phyloP scores from a whole-genome alignment of 2,113 vertebrate species.

The Rhinichthys klamathensis region DNA sequence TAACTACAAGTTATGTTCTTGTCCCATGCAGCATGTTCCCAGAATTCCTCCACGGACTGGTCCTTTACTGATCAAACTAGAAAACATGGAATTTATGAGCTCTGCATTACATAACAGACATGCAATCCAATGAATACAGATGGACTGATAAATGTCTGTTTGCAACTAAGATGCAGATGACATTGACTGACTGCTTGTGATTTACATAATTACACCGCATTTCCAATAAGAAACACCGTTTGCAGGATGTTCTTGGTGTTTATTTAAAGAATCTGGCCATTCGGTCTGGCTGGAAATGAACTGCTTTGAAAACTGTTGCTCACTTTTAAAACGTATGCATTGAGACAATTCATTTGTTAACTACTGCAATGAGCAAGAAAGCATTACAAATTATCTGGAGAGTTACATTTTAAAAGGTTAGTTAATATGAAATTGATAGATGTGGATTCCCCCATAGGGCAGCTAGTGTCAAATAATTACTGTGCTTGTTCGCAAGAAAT shows the following conservation, averaged over 20 bases:
- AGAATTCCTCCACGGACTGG: background rate
- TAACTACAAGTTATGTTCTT: background rate
- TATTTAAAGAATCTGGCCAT: conserved; percentile 12
- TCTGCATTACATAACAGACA: conserved; percentile 35
- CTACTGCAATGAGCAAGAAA: background rate
- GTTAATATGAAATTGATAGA: background rate
- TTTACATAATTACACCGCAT: conserved; percentile 8
- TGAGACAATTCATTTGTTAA: background rate
- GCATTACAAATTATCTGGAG: background rate
- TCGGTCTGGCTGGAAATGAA: background rate
- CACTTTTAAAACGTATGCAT: background rate
- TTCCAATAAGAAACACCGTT: background rate
- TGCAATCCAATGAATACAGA: background rate
- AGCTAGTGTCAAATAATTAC: background rate
- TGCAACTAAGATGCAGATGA: conserved; percentile 6
- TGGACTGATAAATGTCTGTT: conserved; percentile 22
- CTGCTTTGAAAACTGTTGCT: background rate
- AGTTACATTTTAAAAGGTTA: background rate
- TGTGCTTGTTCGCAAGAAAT: background rate
- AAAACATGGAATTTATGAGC: conserved; percentile 13
- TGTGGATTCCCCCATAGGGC: background rate
- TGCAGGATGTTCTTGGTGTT: conserved; percentile 18
- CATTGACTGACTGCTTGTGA: conserved; percentile 30
- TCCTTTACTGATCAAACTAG: background rate
- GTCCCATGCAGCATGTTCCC: background rate